Evolutionary conservation across 2,888 invertebrate genomes (phyloP).

Genomic region (Caenorhabditis macrosperma): DNA sequence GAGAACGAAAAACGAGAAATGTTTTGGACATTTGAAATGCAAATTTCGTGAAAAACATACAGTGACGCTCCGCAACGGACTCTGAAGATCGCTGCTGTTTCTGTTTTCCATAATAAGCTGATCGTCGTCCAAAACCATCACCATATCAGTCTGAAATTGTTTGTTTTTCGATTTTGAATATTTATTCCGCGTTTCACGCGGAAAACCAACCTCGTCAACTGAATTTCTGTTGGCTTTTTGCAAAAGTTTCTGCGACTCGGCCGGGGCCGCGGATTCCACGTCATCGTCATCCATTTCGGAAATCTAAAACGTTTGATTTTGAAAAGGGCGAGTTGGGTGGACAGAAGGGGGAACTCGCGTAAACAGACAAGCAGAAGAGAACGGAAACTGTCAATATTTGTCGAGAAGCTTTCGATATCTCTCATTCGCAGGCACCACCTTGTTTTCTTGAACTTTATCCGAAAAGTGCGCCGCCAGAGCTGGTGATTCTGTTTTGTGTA

Average conservation of each 20-base stretch:
- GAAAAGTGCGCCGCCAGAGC: background rate
- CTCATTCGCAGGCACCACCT: background rate
- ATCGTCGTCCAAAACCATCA: slow-evolving; percentile 64
- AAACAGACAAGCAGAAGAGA: background rate
- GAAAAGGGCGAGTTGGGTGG: background rate
- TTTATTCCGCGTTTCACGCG: background rate
- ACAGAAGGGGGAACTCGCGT: background rate
- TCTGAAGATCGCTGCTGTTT: slow-evolving; percentile 61
- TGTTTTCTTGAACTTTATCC: background rate
- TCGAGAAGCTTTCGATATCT: background rate
- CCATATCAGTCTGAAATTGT: slow-evolving; percentile 55
- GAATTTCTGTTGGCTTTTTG: slow-evolving; percentile 34
- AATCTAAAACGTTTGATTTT: background rate
- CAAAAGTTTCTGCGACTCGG: slow-evolving; percentile 48
- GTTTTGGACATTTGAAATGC: background rate
- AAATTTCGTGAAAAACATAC: slow-evolving; percentile 44
- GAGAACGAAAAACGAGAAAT: background rate
- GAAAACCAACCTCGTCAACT: slow-evolving; percentile 43
- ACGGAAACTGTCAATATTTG: background rate
- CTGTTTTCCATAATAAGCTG: slow-evolving; percentile 56
- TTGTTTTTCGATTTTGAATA: background rate
- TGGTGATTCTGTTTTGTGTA: background rate
- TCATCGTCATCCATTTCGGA: slow-evolving; percentile 53
- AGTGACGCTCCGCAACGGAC: slow-evolving; percentile 65
- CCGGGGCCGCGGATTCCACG: slow-evolving; percentile 36